Evolutionary conservation across 2,113 vertebrate species (phyloP), one percentile per base, ranked within the genome.

Genomic region (Lagenorhynchus albirostris): DNA sequence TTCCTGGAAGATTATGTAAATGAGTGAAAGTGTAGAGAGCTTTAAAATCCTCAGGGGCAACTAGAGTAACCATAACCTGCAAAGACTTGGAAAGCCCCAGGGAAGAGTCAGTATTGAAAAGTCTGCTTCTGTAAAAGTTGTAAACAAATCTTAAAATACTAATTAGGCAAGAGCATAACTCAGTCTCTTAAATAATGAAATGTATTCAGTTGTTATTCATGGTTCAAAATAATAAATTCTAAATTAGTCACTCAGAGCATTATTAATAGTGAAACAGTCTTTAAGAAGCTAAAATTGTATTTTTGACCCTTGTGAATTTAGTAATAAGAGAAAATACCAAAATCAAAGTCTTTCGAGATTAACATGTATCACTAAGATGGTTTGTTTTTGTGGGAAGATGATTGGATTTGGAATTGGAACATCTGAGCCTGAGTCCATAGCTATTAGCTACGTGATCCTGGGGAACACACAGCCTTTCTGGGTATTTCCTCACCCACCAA

Each of bases 151-250:
- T 98, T 98, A 94, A 98, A 96, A 98, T 98, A 94, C 97, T 98
- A 98, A 99, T 98, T 98, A 98, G 80, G 97, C 92, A 98, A 97
- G 93, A 97, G 84, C 96, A 98, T 98, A 98, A 98, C 98, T 98
- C 96, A 98, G 79, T 94, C 81, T 77, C 94, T 92, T 98, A 98
- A 98, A 98, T 98, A 98, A 98, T 98, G 97, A 98, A 99, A 98
- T 96, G 97, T 97, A 97, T 97, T 95, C 23, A 23, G 85, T 97
- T 79, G 91, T 87, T 96, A 96, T 97, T 96, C 88, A 98, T 96
- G 83, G 76, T 97, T 98, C 96, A 98, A 98, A 98, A 98, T 98
- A 98, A 97, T 98, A 97, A 95, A 47, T 94, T 96, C 98, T 99
- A 98, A 99, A 99, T 99, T 98, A 98, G 96, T 98, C 53, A 98